Conservation (phyloP, 2,888 invertebrate species). For the Mesorhabditis belari region DNA sequence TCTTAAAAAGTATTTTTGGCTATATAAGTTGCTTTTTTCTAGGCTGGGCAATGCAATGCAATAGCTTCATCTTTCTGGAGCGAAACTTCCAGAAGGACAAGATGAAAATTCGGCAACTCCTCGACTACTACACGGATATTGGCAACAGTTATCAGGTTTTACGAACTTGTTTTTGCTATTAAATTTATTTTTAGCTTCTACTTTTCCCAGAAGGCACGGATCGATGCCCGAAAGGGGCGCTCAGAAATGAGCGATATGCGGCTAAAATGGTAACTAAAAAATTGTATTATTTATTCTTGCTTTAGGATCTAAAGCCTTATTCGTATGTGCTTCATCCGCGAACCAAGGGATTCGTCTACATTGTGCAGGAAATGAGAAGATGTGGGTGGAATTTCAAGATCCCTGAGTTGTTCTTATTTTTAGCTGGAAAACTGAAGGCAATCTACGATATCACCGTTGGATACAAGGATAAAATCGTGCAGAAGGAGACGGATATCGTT, state of each 20-base stretch:
- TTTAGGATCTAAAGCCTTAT: constrained; percentile 62
- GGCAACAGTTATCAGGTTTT: constrained; percentile 62
- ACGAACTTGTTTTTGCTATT: too few relatives aligned
- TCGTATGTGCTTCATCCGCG: constrained; percentile 77
- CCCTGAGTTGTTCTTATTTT: too few relatives aligned
- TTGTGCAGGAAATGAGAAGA: constrained; percentile 58
- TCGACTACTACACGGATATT: constrained; percentile 69
- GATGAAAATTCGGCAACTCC: constrained; percentile 64
- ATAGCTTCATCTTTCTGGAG: constrained; percentile 75
- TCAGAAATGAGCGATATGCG: constrained; percentile 69
- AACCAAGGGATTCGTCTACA: constrained; percentile 68
- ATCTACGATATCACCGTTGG: constrained; percentile 77
- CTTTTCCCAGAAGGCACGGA: constrained; percentile 84
- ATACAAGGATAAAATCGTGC: constrained; percentile 68
- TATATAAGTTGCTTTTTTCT: too few relatives aligned
- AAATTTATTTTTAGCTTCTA: constrained; percentile 62
- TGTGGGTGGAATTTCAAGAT: too few relatives aligned
- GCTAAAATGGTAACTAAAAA: too few relatives aligned
- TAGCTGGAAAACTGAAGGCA: constrained; percentile 65
- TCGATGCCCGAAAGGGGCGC: constrained; percentile 66
- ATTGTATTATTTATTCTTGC: too few relatives aligned
- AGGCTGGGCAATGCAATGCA: constrained; percentile 80
- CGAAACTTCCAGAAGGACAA: constrained; percentile 75
- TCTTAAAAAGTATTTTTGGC: too few relatives aligned
- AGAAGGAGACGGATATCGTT: constrained; percentile 69